Conservation (phyloP, 2,888 invertebrate species). For the Coleophora deauratella region DNA sequence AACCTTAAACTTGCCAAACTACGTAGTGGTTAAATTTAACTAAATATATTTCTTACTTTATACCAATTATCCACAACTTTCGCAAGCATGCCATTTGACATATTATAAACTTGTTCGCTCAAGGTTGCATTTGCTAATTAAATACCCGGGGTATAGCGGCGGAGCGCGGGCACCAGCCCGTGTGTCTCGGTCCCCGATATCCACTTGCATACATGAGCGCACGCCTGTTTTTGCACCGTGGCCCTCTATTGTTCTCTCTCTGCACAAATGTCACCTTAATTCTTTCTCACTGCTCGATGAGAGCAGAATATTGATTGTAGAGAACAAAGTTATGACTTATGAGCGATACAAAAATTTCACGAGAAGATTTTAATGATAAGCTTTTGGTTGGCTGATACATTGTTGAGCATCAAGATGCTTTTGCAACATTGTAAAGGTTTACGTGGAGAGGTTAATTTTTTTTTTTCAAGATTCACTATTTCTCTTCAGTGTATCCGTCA, state of each 20-base stretch:
- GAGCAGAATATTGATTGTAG: constrained; percentile 56
- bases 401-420: too few species aligned
- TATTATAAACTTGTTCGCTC: constrained; percentile 10
- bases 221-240: constrained; percentile 51
- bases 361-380: too few species aligned
- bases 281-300: constrained; percentile 64
- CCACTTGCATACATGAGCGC: constrained; percentile 45
- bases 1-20: too few species aligned
- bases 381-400: too few species aligned
- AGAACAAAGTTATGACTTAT: too few species aligned
- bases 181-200: constrained; percentile 37
- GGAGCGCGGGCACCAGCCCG: constrained; percentile 35
- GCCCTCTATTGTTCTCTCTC: constrained; percentile 65
- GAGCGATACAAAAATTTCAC: too few species aligned
- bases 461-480: too few species aligned
- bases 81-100: background rate
- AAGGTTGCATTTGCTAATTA: constrained; percentile 42
- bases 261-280: constrained; percentile 67
- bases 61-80: background rate
- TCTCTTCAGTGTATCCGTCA: too few species aligned
- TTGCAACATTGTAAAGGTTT: too few species aligned
- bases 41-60: constrained; percentile 52
- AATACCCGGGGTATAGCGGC: constrained; percentile 31
- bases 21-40: constrained; percentile 26
- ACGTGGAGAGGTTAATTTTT: too few species aligned